Percentiles rank a stretch among this genome's conserved stretches.
These are phyloP conservation scores for Acanthochromis polyacanthus DNA, from an alignment of 2,113 vertebrate genomes.

Conservation along the genomic window DNA sequence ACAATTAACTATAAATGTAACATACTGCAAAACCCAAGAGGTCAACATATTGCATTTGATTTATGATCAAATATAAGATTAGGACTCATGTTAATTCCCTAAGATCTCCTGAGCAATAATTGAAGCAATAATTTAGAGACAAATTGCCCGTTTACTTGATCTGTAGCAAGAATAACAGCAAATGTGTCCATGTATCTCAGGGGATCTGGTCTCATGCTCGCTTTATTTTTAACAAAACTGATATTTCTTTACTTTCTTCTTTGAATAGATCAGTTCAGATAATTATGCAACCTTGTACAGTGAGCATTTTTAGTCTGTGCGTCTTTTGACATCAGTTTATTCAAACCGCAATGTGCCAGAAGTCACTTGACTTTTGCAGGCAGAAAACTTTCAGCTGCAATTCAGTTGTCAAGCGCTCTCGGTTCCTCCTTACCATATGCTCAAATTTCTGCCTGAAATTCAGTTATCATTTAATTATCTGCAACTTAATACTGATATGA, in stretches of 20 bases:
- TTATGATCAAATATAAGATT: no score
- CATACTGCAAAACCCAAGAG: neutral
- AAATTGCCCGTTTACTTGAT: neutral
- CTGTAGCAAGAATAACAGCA: neutral
- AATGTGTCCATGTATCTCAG: neutral
- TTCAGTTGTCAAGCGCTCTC: neutral
- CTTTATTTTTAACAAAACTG: neutral
- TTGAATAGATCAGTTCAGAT: no score
- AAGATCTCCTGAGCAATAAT: constrained; percentile 2
- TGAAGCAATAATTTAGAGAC: neutral
- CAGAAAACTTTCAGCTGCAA: neutral
- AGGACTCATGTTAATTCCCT: no score
- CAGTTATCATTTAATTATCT: no score
- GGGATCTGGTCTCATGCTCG: neutral
- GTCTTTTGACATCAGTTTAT: neutral
- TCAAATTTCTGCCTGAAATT: no score
- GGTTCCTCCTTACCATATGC: no score
- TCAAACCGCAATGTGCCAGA: no score
- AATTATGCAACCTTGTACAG: no score
- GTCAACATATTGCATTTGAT: neutral
- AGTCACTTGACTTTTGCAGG: no score
- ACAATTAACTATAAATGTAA: constrained; percentile 14
- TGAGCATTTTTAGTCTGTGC: no score
- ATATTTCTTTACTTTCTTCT: neutral
- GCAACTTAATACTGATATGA: no score